phyloP scores from a whole-genome alignment of 2,888 invertebrate genomes.

The Anthophora plumipes region DNA sequence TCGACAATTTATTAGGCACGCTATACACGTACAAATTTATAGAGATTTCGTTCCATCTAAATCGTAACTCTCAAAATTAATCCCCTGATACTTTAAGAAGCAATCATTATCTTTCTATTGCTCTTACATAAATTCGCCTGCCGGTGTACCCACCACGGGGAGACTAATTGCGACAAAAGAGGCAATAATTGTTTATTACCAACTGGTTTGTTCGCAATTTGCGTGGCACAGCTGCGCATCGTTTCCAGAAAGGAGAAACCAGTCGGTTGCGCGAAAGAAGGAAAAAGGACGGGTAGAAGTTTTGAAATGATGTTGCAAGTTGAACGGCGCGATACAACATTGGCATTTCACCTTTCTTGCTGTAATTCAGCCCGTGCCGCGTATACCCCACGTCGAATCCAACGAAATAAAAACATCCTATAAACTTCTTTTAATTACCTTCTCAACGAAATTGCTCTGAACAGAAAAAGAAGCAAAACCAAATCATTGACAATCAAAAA shows the following conservation, averaged over 20 bases:
- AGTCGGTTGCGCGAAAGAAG: background rate
- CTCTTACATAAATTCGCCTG: background rate
- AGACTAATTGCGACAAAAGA: background rate
- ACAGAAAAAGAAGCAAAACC: background rate
- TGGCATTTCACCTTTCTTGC: conserved; percentile 52
- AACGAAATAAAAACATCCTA: conserved; percentile 33
- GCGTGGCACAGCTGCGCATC: conserved; percentile 6
- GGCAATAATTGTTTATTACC: conserved; percentile 28
- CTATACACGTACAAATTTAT: too few species aligned
- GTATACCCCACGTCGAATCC: conserved; percentile 23
- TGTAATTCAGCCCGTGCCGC: conserved; percentile 45
- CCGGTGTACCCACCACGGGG: background rate
- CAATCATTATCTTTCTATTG: background rate
- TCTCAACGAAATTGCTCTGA: background rate
- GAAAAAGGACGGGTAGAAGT: conserved; percentile 34
- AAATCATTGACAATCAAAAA: background rate
- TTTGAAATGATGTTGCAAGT: conserved; percentile 63
- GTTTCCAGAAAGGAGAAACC: conserved; percentile 28
- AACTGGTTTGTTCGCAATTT: conserved; percentile 28
- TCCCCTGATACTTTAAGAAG: background rate
- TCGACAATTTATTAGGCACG: too few species aligned
- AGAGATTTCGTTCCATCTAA: too few species aligned
- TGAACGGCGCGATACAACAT: conserved; percentile 46
- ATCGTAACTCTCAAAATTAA: too few species aligned
- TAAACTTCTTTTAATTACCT: conserved; percentile 61